phyloP scores from a whole-genome alignment of 30 jellyfish, hydroid and myxozoan genomes.

The Turritopsis rubra region DNA sequence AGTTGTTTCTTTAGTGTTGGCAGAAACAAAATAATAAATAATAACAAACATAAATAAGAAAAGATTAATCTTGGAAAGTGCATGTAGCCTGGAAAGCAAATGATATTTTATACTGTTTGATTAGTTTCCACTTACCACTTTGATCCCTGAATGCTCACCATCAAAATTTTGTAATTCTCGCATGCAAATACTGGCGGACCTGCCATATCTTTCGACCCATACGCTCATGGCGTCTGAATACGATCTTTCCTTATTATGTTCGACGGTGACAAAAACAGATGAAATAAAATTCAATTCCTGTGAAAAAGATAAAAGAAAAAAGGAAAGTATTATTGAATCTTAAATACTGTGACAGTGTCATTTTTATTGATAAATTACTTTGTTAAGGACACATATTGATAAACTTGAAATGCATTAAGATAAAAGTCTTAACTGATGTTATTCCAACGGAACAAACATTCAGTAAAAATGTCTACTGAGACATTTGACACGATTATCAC shows the following conservation, averaged over 20 bases:
- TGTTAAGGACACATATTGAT: too few species aligned
- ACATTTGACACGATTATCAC: too few species aligned
- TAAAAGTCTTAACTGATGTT: too few species aligned
- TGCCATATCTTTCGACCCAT: constrained; percentile 12
- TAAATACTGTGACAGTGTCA: neutral
- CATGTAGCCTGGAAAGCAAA: neutral
- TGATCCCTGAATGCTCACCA: constrained; percentile 28
- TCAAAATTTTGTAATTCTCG: constrained; percentile 32
- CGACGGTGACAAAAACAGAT: neutral
- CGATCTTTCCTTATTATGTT: neutral
- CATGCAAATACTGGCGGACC: neutral
- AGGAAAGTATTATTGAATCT: neutral
- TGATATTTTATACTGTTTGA: too few species aligned
- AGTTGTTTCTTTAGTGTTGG: too few species aligned
- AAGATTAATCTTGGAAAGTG: too few species aligned
- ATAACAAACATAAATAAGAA: too few species aligned
- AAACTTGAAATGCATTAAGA: too few species aligned
- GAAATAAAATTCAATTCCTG: neutral
- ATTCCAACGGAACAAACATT: too few species aligned
- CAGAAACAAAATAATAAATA: too few species aligned
- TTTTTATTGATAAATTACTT: too few species aligned
- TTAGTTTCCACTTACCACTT: constrained; percentile 19
- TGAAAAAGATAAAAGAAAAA: neutral
- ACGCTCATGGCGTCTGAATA: constrained; percentile 17
- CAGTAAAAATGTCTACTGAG: too few species aligned